Evolutionary conservation across 2,113 vertebrate genomes (phyloP), one percentile per base, ranked within the genome.

Genomic region (Bujurquina vittata): DNA sequence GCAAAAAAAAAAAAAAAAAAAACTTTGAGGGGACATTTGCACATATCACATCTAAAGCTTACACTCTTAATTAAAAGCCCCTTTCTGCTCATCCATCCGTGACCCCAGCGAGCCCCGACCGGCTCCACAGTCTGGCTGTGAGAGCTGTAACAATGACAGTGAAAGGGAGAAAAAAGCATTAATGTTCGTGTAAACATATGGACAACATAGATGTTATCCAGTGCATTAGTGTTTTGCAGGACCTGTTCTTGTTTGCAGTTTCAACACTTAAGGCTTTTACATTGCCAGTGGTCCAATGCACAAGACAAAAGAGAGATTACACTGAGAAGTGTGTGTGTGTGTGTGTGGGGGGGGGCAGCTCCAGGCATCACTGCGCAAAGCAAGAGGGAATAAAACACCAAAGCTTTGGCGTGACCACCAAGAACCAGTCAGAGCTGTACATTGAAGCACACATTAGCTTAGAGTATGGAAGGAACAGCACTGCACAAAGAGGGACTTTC

Each of bases 281-380:
- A 61, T n/a, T 18, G 67, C 72, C 52, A 61, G 78, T 23, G 58
- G 62, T 65, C 87, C 74, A 89, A 91, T 89, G 80, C 80, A 79
- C 77, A 49, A 89, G 72, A 92, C 80, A 91, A 89, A 89, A 83
- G 60, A 80, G 10, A 85, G 77, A 87, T 90, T 80, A 90, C 43
- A 23, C 31, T 46, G 37, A 40, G 46, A 80, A 61, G 62, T n/a
- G n/a, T n/a, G n/a, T n/a, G n/a, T n/a, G n/a, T n/a, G n/a, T n/a
- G n/a, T n/a, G n/a, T n/a, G n/a, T 43, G 22, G 55, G 43, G 22
- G 77, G 26, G 31, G 3, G 31, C 3, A 18, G 88, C 87, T 79
- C 9, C 18, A 12, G 79, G 87, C 74, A 33, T 62, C 31, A 3
- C 23, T 33, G 69, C n/a, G 8, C 31, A 23, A 75, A 75, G 84